Percentiles rank a stretch among this genome's conserved stretches.
Evolutionary conservation across 2,797 vertebrate genomes (phyloP).

Genomic region (Gobio occitaniae): DNA sequence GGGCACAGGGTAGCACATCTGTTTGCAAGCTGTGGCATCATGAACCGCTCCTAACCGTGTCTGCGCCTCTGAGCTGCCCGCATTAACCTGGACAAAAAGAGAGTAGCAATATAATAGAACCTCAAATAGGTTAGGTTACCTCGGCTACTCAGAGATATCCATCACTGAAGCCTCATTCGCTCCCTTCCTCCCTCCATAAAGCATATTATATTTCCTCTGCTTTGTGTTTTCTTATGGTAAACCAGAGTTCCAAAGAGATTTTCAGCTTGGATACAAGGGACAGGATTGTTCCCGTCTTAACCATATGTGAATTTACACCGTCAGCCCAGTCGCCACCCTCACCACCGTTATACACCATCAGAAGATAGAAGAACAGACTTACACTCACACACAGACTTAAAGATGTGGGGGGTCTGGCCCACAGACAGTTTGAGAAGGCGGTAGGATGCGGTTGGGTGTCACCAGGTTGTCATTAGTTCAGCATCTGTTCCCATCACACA

Average conservation of each 20-base stretch:
- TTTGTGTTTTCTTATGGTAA: conserved; percentile 6
- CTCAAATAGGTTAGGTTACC: conserved; percentile 37
- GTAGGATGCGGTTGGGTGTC: conserved; percentile 82
- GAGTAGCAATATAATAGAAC: neutral
- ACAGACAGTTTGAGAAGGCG: conserved; percentile 62
- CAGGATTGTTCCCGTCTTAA: conserved; percentile 28
- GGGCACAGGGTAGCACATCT: conserved; percentile 82
- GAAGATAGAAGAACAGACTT: conserved; percentile 18
- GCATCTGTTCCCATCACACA: conserved; percentile 89
- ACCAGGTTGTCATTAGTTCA: conserved; percentile 89
- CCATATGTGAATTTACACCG: conserved; percentile 23
- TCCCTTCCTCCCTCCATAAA: neutral
- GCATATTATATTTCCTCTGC: conserved; percentile 1
- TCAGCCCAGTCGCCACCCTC: neutral
- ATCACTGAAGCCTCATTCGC: conserved; percentile 13
- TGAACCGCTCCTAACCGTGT: conserved; percentile 80
- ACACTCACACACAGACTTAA: conserved; percentile 33
- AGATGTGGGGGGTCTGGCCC: conserved; percentile 61
- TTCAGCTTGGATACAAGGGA: conserved; percentile 23
- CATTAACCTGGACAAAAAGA: conserved; percentile 19
- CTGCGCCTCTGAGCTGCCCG: conserved; percentile 42
- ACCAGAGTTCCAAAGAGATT: conserved; percentile 18
- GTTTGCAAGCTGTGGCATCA: conserved; percentile 84
- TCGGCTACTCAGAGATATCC: conserved; percentile 16
- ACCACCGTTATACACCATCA: conserved; percentile 11